Evolutionary conservation across 2,113 vertebrate genomes (phyloP), one percentile per base, ranked within the genome.

Genomic region (Misgurnus anguillicaudatus): DNA sequence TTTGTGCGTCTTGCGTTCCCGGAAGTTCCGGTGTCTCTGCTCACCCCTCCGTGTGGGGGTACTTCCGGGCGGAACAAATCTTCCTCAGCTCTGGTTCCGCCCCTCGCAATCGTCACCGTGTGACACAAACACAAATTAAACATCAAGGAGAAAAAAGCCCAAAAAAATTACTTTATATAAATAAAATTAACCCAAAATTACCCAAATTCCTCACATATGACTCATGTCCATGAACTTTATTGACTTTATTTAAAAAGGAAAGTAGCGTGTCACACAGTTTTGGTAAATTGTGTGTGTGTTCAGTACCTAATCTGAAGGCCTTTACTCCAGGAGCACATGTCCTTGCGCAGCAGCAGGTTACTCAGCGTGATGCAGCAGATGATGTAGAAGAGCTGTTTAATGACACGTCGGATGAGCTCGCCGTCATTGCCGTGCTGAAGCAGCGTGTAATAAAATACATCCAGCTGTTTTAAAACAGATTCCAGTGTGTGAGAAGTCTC

Each of bases 241-340:
- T n/a, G n/a, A n/a, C n/a, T n/a, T n/a, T n/a, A n/a, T n/a, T n/a
- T n/a, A n/a, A n/a, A n/a, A n/a, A n/a, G 41, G 41, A 42, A 42
- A 9, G 41, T 42, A 42, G 5, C 9, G 41, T 42, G 5, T 42
- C 41, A 42, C 41, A 42, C 5, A 42, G 6, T 42, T 42, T 42
- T 42, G 41, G 41, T 42, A 42, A 42, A 3, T 42, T 42, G 41
- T 9, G 9, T 45, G n/a, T 45, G 9, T 9, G 74, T 14, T 9
- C 6, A 9, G 47, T 89, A 99, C 97, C 96, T 96, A 86, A 99
- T 98, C 93, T 98, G 97, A 92, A 99, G 96, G 80, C 98, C 97
- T 89, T 98, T 99, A 86, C 96, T 97, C 98, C 98, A 99, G 0
- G 95, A 98, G 89, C 98, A 99, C 96, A 98, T 97, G 89, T 98